Percentiles rank a stretch among this genome's conserved stretches.
These are phyloP conservation scores for Anagyrus pseudococci DNA, from an alignment of 2,888 invertebrate genomes.

Conservation along the genomic window DNA sequence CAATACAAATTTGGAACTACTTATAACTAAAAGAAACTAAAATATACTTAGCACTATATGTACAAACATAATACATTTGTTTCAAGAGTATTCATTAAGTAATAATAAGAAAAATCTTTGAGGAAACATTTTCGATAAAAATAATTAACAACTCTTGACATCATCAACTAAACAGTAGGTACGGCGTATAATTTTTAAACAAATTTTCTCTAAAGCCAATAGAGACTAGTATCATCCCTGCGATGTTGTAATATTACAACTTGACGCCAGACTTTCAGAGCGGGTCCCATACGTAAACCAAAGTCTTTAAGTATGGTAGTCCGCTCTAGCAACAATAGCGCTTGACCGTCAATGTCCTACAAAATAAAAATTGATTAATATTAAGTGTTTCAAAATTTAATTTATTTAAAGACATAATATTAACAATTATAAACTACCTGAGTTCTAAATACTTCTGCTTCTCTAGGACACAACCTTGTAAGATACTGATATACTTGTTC, in stretches of 20 bases:
- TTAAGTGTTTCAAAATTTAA: slow-evolving; percentile 3
- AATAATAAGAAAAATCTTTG: slow-evolving; percentile 5
- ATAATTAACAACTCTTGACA: slow-evolving; percentile 12
- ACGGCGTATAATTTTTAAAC: not conserved
- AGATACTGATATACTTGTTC: slow-evolving; percentile 86
- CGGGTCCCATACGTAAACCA: slow-evolving; percentile 85
- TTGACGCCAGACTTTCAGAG: slow-evolving; percentile 82
- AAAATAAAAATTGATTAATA: slow-evolving; percentile 5
- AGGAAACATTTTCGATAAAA: slow-evolving; percentile 5
- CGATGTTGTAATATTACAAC: slow-evolving; percentile 83
- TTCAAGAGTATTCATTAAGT: slow-evolving; percentile 27
- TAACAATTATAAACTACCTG: slow-evolving; percentile 71
- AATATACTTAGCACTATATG: slow-evolving; percentile 23
- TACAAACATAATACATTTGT: slow-evolving; percentile 26
- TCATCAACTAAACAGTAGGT: not conserved
- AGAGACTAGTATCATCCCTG: slow-evolving; percentile 74
- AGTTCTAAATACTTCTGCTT: slow-evolving; percentile 81
- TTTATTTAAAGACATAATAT: not conserved
- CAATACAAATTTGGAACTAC: not conserved
- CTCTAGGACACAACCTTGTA: slow-evolving; percentile 76
- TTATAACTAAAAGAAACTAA: slow-evolving; percentile 23
- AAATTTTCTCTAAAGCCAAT: slow-evolving; percentile 68
- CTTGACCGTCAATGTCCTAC: slow-evolving; percentile 92
- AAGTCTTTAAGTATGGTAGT: slow-evolving; percentile 84
- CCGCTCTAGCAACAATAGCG: slow-evolving; percentile 82